A percentile compares a stretch with the other conserved stretches of the same genome.
Evolutionary conservation across 23 tunicate species (phyloP).

Genomic region (Ascidia mentula): DNA sequence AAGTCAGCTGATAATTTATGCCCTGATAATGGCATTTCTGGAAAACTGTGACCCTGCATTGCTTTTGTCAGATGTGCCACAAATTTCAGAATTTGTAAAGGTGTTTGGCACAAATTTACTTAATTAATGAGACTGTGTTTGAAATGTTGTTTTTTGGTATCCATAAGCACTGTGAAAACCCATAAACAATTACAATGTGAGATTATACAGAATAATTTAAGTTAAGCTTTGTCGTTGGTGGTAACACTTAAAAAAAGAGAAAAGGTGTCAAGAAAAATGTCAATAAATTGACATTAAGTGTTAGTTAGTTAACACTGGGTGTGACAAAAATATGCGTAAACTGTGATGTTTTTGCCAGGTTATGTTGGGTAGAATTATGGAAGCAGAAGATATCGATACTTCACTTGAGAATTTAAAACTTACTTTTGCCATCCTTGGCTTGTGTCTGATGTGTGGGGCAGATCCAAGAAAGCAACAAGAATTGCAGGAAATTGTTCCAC

Average conservation of each 20-base stretch:
- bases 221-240: no score
- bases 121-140: no score
- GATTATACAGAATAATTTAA: no score
- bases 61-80: slow-evolving; percentile 23
- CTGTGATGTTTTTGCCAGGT: background rate
- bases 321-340: background rate
- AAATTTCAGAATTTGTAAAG: slow-evolving; percentile 42
- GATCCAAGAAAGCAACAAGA: background rate
- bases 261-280: no score
- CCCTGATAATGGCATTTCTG: slow-evolving; percentile 33
- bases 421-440: slow-evolving; percentile 43
- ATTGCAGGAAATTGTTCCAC: slow-evolving; percentile 22
- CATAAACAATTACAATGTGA: no score
- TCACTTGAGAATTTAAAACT: slow-evolving; percentile 34
- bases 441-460: slow-evolving; percentile 24
- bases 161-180: background rate
- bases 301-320: no score
- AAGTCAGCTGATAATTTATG: slow-evolving; percentile 47
- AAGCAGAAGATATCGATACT: slow-evolving; percentile 3
- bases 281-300: no score
- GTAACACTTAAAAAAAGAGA: no score
- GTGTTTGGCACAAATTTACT: no score
- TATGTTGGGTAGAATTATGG: background rate
- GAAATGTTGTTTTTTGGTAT: no score
- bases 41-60: slow-evolving; percentile 36